Conservation (phyloP, 2,113 vertebrate species). For the Ageneiosus marmoratus region DNA sequence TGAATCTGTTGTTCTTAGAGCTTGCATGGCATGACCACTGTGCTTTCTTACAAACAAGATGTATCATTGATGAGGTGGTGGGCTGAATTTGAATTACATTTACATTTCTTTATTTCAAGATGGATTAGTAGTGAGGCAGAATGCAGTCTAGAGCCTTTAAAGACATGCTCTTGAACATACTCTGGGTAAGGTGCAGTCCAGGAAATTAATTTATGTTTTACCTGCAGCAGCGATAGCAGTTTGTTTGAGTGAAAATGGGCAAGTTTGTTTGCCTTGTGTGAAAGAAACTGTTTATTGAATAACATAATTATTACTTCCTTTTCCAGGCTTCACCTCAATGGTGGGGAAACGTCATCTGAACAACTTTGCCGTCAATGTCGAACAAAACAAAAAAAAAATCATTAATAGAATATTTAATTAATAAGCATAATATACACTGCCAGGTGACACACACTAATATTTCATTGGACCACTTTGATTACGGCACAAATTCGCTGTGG, state of each 20-base stretch:
- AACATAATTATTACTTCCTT: background rate
- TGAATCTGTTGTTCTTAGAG: background rate
- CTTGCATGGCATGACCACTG: background rate
- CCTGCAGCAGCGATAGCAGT: background rate
- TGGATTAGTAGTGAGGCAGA: background rate
- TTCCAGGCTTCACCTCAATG: too few relatives aligned
- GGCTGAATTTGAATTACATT: background rate
- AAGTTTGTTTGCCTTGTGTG: background rate
- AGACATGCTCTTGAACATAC: background rate
- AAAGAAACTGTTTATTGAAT: background rate
- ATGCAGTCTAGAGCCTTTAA: background rate
- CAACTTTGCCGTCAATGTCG: background rate
- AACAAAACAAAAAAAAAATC: background rate
- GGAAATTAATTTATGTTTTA: background rate
- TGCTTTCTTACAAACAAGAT: background rate
- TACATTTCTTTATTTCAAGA: background rate
- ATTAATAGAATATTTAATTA: background rate
- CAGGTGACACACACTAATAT: too few relatives aligned
- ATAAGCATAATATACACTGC: too few relatives aligned
- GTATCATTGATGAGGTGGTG: background rate
- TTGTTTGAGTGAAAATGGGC: background rate
- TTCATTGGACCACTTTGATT: too few relatives aligned
- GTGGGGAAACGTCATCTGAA: background rate
- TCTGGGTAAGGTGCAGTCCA: background rate
- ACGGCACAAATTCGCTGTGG: too few relatives aligned